Percentiles rank a stretch among this genome's conserved stretches.
Conservation (phyloP, 2,113 vertebrate species). For the Eptesicus fuscus region DNA sequence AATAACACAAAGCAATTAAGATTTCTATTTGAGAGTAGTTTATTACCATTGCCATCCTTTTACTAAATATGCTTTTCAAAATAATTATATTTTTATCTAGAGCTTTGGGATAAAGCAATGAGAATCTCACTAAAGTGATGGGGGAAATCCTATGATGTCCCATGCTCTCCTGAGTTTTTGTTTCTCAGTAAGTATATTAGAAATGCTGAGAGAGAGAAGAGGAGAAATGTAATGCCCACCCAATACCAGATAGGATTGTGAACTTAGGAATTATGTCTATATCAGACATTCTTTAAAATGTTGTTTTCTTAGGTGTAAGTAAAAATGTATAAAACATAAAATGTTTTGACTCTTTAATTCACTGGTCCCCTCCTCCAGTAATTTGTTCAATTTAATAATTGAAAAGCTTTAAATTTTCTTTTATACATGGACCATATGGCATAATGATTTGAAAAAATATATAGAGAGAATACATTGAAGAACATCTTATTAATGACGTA, state of each 20-base stretch:
- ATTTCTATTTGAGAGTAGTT: neutral
- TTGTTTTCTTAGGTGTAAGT: constrained; percentile 40
- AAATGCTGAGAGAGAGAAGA: neutral
- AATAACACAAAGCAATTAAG: constrained; percentile 54
- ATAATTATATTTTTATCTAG: constrained; percentile 42
- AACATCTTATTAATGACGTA: neutral
- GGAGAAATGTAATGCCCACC: neutral
- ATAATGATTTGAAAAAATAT: constrained; percentile 3
- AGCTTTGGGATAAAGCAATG: constrained; percentile 37
- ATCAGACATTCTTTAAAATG: constrained; percentile 43
- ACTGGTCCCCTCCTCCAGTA: neutral
- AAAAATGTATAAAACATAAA: constrained; percentile 50
- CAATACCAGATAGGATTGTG: constrained; percentile 1
- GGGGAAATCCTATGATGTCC: constrained; percentile 6
- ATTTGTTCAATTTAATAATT: constrained; percentile 52
- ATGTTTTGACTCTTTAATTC: constrained; percentile 47
- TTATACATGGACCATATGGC: neutral
- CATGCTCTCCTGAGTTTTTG: neutral
- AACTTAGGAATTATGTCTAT: constrained; percentile 15
- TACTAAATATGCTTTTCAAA: constrained; percentile 31
- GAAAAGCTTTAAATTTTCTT: neutral
- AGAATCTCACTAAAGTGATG: neutral
- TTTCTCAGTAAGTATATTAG: neutral
- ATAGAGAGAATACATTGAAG: neutral
- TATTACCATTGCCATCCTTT: constrained; percentile 32